Evolutionary conservation across 2,888 invertebrate species (phyloP).

Genomic region (Melanostoma mellinum): DNA sequence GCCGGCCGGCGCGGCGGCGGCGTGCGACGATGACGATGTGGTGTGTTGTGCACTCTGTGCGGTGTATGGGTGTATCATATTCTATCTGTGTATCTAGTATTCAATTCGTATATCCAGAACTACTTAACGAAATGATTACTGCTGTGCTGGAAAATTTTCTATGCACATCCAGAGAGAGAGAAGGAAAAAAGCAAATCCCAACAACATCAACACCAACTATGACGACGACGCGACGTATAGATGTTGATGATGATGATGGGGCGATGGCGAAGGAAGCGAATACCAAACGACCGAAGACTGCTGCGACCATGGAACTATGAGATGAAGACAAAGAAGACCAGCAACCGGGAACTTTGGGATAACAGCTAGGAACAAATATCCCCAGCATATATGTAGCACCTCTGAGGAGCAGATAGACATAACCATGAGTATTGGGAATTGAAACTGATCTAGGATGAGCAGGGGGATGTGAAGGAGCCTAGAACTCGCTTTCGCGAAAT

Average conservation of each 20-base stretch:
- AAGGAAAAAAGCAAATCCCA: constrained; percentile 38
- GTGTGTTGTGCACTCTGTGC: not conserved
- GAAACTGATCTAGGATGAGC: not conserved
- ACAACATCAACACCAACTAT: constrained; percentile 41
- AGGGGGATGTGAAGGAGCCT: constrained; percentile 6
- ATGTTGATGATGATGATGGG: constrained; percentile 57
- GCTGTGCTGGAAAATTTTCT: constrained; percentile 70
- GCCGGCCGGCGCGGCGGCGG: not conserved
- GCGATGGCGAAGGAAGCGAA: constrained; percentile 52
- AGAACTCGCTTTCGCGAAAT: constrained; percentile 66
- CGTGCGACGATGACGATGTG: not conserved
- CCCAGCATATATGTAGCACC: constrained; percentile 69
- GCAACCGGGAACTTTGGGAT: constrained; percentile 67
- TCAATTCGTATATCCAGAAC: constrained; percentile 73
- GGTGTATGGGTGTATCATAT: constrained; percentile 46
- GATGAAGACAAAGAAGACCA: constrained; percentile 65
- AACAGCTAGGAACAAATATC: constrained; percentile 70
- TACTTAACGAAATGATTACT: constrained; percentile 73
- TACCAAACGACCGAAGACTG: constrained; percentile 38
- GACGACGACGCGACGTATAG: constrained; percentile 40
- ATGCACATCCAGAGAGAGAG: constrained; percentile 53
- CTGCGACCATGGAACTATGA: constrained; percentile 16
- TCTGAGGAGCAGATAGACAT: constrained; percentile 62
- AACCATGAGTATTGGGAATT: constrained; percentile 10
- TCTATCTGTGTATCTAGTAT: constrained; percentile 72